A percentile compares a stretch with the other conserved stretches of the same genome.
These are phyloP conservation scores for Pterophyllum scalare DNA, from an alignment of 2,113 vertebrate species.

Conservation along the genomic window DNA sequence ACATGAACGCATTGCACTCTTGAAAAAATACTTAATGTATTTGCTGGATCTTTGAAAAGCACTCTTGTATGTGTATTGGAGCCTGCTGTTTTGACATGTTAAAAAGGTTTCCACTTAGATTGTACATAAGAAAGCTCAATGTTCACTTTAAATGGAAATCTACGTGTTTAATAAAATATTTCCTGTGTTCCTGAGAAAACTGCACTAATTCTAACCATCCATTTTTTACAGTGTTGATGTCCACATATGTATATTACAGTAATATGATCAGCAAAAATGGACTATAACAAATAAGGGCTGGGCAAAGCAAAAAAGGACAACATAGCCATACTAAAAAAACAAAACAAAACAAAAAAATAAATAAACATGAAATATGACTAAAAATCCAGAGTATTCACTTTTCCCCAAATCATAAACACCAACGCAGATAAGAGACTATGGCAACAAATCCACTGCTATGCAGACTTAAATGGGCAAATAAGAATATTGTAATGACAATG, in stretches of 20 bases:
- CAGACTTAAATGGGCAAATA: neutral
- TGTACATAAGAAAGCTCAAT: slow-evolving; percentile 28
- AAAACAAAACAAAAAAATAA: neutral
- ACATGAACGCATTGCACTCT: slow-evolving; percentile 36
- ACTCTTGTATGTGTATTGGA: slow-evolving; percentile 24
- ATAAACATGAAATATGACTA: neutral
- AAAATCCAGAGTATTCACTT: neutral
- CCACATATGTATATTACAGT: neutral
- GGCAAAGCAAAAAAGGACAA: neutral
- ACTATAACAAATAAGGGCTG: neutral
- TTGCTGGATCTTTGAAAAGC: slow-evolving; percentile 32
- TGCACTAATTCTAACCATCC: neutral
- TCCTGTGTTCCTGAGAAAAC: slow-evolving; percentile 17
- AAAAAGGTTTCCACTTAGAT: slow-evolving; percentile 15
- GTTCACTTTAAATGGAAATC: slow-evolving; percentile 26
- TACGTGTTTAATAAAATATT: slow-evolving; percentile 50
- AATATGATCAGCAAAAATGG: neutral
- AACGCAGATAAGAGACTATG: neutral
- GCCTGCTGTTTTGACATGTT: slow-evolving; percentile 44
- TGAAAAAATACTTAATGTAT: slow-evolving; percentile 31
- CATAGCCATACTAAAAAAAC: neutral
- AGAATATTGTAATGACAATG: neutral
- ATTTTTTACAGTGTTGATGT: neutral
- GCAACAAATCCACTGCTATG: neutral
- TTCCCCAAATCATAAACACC: neutral